These are phyloP conservation scores for Fulmarus glacialis DNA, from an alignment of 2,113 vertebrate genomes.

Conservation along the genomic window DNA sequence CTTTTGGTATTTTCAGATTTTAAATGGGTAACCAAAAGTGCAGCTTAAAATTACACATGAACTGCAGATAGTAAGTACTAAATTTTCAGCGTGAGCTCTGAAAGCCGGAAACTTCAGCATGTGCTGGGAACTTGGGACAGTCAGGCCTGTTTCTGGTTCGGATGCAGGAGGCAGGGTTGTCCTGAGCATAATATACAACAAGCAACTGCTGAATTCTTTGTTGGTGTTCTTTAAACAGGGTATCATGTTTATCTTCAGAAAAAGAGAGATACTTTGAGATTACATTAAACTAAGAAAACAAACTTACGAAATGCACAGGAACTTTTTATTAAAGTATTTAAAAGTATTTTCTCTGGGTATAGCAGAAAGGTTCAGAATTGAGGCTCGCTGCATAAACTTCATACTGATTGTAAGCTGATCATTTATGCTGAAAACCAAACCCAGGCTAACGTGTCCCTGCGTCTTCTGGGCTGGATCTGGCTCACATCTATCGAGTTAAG, in stretches of 20 bases:
- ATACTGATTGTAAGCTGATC: neutral
- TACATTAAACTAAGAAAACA: neutral
- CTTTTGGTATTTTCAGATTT: neutral
- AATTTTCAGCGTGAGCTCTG: neutral
- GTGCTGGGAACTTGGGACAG: neutral
- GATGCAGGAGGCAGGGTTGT: neutral
- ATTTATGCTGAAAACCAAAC: neutral
- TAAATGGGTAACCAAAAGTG: neutral
- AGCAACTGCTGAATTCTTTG: neutral
- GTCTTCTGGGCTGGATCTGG: neutral
- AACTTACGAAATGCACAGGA: neutral
- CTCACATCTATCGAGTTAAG: neutral
- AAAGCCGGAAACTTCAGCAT: neutral
- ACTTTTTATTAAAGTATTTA: neutral
- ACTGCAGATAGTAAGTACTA: neutral
- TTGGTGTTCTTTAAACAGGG: neutral
- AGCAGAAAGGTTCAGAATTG: neutral
- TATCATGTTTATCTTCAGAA: neutral
- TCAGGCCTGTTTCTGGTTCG: rapidly evolving
- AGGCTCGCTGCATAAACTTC: neutral
- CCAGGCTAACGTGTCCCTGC: neutral
- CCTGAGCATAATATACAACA: neutral
- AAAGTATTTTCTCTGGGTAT: neutral
- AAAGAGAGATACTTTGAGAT: neutral
- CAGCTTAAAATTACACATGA: neutral